These are phyloP conservation scores for Rhopalosiphum padi DNA, from an alignment of 1,140 invertebrate species.

Conservation along the genomic window DNA sequence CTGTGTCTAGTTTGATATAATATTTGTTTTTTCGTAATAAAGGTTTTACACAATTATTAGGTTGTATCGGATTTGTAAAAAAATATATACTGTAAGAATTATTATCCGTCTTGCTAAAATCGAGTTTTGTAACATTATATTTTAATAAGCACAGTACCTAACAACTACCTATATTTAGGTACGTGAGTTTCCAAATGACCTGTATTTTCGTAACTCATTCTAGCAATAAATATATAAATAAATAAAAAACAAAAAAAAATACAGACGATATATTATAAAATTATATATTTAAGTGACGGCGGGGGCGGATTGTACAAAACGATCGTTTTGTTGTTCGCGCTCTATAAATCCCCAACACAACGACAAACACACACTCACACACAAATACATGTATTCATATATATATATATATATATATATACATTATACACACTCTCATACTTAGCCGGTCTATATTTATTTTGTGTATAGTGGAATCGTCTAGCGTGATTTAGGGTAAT, in stretches of 20 bases:
- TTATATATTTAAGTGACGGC: background rate
- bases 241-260: background rate
- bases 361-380: background rate
- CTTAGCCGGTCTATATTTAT: background rate
- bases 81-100: background rate
- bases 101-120: background rate
- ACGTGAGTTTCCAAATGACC: background rate
- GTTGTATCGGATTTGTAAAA: background rate
- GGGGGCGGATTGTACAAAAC: background rate
- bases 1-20: background rate
- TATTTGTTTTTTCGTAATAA: background rate
- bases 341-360: background rate
- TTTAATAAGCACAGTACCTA: background rate
- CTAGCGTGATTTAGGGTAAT: constrained; percentile 56
- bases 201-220: background rate
- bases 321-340: constrained; percentile 27
- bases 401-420: background rate
- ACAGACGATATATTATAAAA: background rate
- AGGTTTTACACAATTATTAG: background rate
- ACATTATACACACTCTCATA: background rate
- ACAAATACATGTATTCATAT: background rate
- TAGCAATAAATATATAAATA: background rate
- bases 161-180: background rate
- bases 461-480: constrained; percentile 19
- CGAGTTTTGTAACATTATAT: background rate